Base-by-base conservation (phyloP, 2,113 vertebrate species). In the Anoura caudifer region DNA sequence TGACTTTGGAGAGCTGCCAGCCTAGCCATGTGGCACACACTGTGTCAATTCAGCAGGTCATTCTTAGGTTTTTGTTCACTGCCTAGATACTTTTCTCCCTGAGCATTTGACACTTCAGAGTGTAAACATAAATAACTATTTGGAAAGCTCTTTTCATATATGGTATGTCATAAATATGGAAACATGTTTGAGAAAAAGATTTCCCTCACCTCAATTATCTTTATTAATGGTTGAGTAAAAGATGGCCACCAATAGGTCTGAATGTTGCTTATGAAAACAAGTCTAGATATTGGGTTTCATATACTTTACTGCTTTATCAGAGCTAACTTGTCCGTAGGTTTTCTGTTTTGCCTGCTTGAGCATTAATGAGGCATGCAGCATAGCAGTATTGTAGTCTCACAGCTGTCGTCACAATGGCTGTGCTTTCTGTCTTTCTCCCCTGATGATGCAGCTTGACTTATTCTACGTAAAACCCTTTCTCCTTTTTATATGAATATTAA, bases 251-350 rank as follows among this genome's bases (percentile, higher is more conserved):
- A 16, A 36, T 85, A 92, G 45, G 4, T 56, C 41, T 73, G 10
- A 86, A n/a, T 93, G 59, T 90, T 94, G 91, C 76, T 88, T n/a
- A 20, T 90, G 15, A 72, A 67, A 82, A 90, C 19, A 59, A 88
- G 8, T 61, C 38, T 31, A 65, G 33, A 16, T 24, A 13, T 5
- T 84, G 75, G 28, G 67, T 77, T 89, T 95, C 75, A 2, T 82
- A 4, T 59, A 85, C 43, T 33, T 84, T 43, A 76, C 63, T 45
- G 33, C 28, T 77, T 76, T 73, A 50, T 95, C 73, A 50, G n/a
- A 84, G 28, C 45, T 80, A 7, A 1, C 84, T 45, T 81, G 45
- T 56, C 83, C 13, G 5, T 65, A 20, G 38, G 61, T 81, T 80
- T 69, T 75, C 79, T 61, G 3, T n/a, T 26, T 67, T 33, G 31